Conservation (phyloP, 2,888 invertebrate genomes). For the Allacma fusca region DNA sequence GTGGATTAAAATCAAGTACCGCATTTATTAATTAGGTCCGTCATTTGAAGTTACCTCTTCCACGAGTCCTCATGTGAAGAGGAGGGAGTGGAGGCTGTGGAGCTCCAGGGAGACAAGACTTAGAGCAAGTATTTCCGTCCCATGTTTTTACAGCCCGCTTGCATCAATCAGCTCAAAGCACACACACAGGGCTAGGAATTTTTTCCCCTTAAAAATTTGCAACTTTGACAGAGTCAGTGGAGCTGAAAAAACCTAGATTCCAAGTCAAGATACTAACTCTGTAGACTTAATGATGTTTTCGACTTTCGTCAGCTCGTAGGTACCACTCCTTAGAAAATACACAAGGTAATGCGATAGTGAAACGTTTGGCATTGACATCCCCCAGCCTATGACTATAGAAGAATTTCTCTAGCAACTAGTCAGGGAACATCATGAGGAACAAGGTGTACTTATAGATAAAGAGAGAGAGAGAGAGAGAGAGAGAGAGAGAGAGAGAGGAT, state of each 20-base stretch:
- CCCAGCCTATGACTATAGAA: neutral
- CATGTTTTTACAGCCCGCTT: neutral
- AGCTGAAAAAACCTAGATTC: neutral
- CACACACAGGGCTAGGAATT: neutral
- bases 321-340: conserved; percentile 4
- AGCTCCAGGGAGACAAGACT: too few species aligned
- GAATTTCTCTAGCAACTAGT: conserved; percentile 12
- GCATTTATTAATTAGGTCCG: conserved; percentile 21
- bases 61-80: neutral
- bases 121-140: neutral
- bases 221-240: conserved; percentile 7
- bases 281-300: conserved; percentile 6
- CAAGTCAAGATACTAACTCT: neutral
- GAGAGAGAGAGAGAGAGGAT: neutral
- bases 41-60: conserved; percentile 6
- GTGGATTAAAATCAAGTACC: conserved; percentile 18
- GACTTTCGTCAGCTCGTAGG: neutral
- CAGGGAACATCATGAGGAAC: neutral
- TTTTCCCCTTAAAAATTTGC: neutral
- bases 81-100: too few species aligned
- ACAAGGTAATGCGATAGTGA: conserved; percentile 26
- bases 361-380: conserved; percentile 20
- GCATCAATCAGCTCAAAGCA: neutral
- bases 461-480: neutral
- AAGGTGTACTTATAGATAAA: too few species aligned